Evolutionary conservation across 2,113 vertebrate genomes (phyloP).

Genomic region (Ageneiosus marmoratus): DNA sequence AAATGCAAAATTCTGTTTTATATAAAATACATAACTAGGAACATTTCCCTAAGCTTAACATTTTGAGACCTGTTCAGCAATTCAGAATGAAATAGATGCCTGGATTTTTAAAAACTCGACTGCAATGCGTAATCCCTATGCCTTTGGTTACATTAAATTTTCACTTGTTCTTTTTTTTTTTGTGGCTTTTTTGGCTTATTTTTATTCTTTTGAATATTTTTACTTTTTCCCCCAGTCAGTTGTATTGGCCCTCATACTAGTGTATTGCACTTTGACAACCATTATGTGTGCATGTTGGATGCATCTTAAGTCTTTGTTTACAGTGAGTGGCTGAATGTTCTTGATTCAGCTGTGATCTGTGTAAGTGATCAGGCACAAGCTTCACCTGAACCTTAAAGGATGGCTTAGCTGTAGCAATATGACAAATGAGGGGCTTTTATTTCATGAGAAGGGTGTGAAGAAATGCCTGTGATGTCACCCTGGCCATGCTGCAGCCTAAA

Average conservation of each 20-base stretch:
- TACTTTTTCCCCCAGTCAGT: background rate
- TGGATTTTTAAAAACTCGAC: background rate
- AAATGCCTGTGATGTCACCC: background rate
- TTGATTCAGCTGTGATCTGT: background rate
- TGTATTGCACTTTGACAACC: background rate
- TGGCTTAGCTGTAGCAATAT: conserved; percentile 13
- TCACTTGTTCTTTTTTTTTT: background rate
- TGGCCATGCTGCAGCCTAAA: background rate
- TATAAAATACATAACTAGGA: background rate
- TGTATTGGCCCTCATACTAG: background rate
- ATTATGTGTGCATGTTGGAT: background rate
- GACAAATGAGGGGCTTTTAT: background rate
- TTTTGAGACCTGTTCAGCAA: background rate
- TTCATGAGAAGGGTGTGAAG: background rate
- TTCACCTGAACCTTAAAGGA: background rate
- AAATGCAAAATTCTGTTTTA: conserved; percentile 11
- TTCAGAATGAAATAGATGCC: background rate
- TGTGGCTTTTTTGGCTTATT: background rate
- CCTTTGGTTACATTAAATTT: background rate
- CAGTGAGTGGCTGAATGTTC: background rate
- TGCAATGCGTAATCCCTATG: background rate
- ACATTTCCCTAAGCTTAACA: background rate
- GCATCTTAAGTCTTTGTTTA: background rate
- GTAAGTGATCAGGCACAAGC: background rate
- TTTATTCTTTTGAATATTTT: background rate